Evolutionary conservation across 2,888 invertebrate species (phyloP).

Genomic region (Stenotaenia linearis): DNA sequence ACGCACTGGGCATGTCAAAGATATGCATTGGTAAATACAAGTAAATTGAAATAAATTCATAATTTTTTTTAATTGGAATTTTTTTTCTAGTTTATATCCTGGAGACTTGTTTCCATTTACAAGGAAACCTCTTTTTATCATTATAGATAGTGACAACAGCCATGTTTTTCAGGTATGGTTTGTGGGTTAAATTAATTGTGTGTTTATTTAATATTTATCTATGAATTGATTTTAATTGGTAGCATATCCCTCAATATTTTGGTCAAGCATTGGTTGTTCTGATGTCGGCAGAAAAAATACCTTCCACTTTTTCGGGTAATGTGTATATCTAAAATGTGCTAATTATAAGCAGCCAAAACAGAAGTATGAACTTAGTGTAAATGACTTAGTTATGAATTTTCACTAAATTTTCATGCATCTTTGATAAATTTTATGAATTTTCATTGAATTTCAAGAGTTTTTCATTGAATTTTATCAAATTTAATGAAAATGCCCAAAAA

Average conservation of each 20-base stretch:
- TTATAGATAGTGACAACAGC: constrained; percentile 93
- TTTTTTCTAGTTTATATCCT: constrained; percentile 62
- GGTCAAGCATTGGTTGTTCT: constrained; percentile 88
- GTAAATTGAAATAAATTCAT: not conserved
- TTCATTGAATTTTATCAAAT: no score
- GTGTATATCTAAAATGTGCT: no score
- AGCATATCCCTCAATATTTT: constrained; percentile 83
- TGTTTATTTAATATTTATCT: no score
- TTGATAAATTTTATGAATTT: no score
- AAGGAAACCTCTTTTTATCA: constrained; percentile 82
- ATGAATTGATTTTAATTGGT: constrained; percentile 35
- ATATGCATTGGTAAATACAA: constrained; percentile 52
- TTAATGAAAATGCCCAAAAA: no score
- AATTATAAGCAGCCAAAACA: no score
- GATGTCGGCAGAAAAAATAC: constrained; percentile 88
- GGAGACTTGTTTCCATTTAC: constrained; percentile 91
- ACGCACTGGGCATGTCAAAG: constrained; percentile 49
- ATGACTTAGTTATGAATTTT: no score
- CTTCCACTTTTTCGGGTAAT: constrained; percentile 73
- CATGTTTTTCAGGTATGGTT: constrained; percentile 62
- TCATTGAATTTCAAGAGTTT: no score
- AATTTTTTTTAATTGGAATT: not conserved
- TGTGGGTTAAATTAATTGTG: not conserved
- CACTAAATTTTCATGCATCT: no score
- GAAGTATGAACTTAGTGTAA: no score